phyloP scores from a whole-genome alignment of 2,113 vertebrate genomes.

The Ophiodon elongatus region DNA sequence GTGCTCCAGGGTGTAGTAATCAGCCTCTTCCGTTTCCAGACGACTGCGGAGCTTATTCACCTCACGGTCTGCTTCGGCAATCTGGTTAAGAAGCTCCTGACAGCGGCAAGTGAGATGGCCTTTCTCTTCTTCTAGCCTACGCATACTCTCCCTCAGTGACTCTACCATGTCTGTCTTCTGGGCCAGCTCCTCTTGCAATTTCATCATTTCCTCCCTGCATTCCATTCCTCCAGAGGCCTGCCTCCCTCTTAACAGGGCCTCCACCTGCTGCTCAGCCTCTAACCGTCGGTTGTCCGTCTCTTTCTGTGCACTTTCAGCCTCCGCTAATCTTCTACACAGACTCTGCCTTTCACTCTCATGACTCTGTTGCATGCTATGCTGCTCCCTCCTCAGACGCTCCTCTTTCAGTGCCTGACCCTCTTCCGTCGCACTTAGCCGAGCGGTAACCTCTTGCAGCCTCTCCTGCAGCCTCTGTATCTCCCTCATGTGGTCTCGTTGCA shows the following conservation, averaged over 20 bases:
- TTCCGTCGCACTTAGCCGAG: slow-evolving; percentile 88
- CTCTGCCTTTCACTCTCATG: slow-evolving; percentile 91
- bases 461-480: slow-evolving; percentile 93
- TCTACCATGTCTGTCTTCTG: slow-evolving; percentile 86
- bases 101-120: slow-evolving; percentile 88
- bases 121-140: slow-evolving; percentile 88
- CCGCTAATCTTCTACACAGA: slow-evolving; percentile 86
- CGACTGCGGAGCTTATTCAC: slow-evolving; percentile 88
- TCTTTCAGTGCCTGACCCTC: slow-evolving; percentile 89
- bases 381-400: slow-evolving; percentile 90
- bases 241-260: slow-evolving; percentile 88
- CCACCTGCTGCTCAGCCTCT: slow-evolving; percentile 88
- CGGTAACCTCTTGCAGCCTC: slow-evolving; percentile 88
- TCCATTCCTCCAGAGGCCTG: slow-evolving; percentile 82
- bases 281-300: slow-evolving; percentile 89
- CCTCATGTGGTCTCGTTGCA: slow-evolving; percentile 91
- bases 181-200: slow-evolving; percentile 89
- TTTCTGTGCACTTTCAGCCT: slow-evolving; percentile 86
- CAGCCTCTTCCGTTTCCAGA: slow-evolving; percentile 87
- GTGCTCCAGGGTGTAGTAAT: slow-evolving; percentile 88
- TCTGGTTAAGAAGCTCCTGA: slow-evolving; percentile 92
- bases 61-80: slow-evolving; percentile 87
- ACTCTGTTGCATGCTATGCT: slow-evolving; percentile 87
- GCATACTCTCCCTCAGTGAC: slow-evolving; percentile 88
- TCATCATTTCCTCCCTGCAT: slow-evolving; percentile 86